Evolutionary conservation across 2,888 invertebrate genomes (phyloP).

Genomic region (Mesorhabditis spiculigera): DNA sequence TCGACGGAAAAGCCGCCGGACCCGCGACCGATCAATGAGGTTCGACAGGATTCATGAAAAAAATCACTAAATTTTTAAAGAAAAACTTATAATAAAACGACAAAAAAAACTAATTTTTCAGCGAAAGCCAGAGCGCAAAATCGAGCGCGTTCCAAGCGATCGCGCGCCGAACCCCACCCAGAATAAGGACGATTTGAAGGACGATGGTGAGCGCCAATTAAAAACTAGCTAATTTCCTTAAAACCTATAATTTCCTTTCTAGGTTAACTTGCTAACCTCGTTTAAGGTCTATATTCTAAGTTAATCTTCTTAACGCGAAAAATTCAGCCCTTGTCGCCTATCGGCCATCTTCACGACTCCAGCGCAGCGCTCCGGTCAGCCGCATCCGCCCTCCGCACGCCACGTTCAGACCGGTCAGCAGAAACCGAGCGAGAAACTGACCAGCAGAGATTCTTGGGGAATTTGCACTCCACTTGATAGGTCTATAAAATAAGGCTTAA

Average conservation of each 20-base stretch:
- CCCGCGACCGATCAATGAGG: background rate
- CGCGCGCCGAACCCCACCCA: background rate
- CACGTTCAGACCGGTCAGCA: background rate
- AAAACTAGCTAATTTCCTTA: no score
- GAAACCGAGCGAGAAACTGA: background rate
- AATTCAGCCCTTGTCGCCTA: no score
- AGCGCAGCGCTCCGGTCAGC: slow-evolving; percentile 1
- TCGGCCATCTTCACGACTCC: background rate
- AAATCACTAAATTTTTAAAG: no score
- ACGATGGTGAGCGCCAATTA: background rate
- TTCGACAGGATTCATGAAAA: no score
- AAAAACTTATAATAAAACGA: no score
- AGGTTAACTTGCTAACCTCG: no score
- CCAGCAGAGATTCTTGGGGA: no score
- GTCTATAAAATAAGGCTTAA: no score
- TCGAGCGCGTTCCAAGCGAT: background rate
- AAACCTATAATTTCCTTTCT: no score
- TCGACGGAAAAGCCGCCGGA: slow-evolving; percentile 2
- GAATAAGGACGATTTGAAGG: background rate
- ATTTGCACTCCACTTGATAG: no score
- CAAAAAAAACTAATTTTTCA: background rate
- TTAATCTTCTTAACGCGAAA: no score
- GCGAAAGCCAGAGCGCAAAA: background rate
- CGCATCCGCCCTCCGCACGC: background rate
- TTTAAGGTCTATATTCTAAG: no score